Evolutionary conservation across 2,113 vertebrate genomes (phyloP).

Genomic region (Condylura cristata): DNA sequence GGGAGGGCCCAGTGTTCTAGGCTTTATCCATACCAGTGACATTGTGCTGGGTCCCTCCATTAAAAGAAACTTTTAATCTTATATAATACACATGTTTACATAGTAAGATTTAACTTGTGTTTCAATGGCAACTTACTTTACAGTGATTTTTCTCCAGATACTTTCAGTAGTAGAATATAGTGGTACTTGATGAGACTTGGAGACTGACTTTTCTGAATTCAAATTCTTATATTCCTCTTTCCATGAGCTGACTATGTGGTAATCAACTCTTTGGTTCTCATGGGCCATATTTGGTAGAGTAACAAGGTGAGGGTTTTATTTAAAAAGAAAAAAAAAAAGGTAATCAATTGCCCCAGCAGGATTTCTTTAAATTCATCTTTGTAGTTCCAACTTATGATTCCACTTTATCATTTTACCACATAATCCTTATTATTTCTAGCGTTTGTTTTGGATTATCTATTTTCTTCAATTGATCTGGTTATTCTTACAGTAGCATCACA

Average conservation of each 20-base stretch:
- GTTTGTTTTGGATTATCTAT: background rate
- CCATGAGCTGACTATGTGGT: background rate
- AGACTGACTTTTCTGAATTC: background rate
- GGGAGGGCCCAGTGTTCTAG: no score
- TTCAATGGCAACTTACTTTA: background rate
- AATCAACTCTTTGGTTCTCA: background rate
- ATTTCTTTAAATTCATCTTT: background rate
- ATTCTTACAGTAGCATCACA: background rate
- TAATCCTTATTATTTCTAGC: background rate
- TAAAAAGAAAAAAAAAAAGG: background rate
- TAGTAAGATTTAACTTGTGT: background rate
- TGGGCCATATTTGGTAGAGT: background rate
- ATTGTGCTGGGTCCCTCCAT: background rate
- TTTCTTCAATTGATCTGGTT: background rate
- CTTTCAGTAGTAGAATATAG: background rate
- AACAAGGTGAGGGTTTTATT: background rate
- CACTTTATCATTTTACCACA: constrained; percentile 23
- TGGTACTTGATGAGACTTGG: background rate
- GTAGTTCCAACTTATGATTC: background rate
- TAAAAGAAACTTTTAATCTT: background rate
- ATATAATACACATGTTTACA: background rate
- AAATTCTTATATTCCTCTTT: background rate
- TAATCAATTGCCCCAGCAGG: background rate
- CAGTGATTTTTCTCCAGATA: background rate
- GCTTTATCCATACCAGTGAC: background rate